Evolutionary conservation across 2,113 vertebrate species (phyloP).

Genomic region (Amia ocellicauda): DNA sequence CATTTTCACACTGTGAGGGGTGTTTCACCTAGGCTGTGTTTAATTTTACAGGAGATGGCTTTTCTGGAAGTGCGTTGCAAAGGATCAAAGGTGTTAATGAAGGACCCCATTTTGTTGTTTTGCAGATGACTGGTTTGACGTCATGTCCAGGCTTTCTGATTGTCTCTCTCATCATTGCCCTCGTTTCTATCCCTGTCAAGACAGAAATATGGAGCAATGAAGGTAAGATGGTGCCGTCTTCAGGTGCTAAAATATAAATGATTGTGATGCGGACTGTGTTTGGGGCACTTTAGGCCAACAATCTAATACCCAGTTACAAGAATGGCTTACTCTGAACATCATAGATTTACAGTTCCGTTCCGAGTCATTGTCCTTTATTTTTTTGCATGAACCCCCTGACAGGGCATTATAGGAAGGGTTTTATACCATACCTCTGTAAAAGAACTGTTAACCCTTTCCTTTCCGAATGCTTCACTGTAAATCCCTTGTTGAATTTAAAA

Average conservation of each 20-base stretch:
- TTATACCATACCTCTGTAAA: no score
- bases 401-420: no score
- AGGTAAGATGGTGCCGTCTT: slow-evolving; percentile 28
- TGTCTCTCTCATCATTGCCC: slow-evolving; percentile 32
- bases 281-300: background rate
- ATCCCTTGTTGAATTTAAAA: no score
- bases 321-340: slow-evolving; percentile 19
- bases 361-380: slow-evolving; percentile 33
- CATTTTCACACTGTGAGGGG: no score
- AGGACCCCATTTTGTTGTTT: background rate
- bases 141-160: slow-evolving; percentile 35
- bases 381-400: slow-evolving; percentile 28
- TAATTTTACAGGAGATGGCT: no score
- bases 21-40: no score
- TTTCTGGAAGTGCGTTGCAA: no score
- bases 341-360: slow-evolving; percentile 1
- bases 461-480: no score
- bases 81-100: no score
- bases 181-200: slow-evolving; percentile 20
- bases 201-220: slow-evolving; percentile 44
- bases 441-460: no score
- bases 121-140: slow-evolving; percentile 40
- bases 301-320: slow-evolving; percentile 16
- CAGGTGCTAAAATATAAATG: background rate
- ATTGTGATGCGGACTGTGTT: background rate